Conservation (phyloP, 2,797 vertebrate genomes). For the Tamandua tetradactyla region DNA sequence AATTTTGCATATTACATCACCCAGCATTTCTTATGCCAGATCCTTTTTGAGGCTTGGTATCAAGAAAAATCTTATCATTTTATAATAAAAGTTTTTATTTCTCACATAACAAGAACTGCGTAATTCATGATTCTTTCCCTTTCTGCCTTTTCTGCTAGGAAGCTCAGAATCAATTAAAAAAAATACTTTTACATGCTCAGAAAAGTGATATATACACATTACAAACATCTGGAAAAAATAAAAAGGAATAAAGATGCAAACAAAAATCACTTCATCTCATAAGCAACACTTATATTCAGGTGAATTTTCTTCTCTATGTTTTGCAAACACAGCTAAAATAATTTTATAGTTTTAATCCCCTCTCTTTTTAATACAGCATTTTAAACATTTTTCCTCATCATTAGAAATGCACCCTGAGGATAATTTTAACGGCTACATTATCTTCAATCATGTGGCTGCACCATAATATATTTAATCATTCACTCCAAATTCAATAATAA, state of each 20-base stretch:
- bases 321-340: background rate
- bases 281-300: background rate
- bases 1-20: background rate
- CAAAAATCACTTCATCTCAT: constrained; percentile 17
- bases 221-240: background rate
- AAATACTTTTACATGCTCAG: background rate
- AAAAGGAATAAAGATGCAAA: background rate
- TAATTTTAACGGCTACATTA: constrained; percentile 28
- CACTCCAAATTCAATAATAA: constrained; percentile 28
- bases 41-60: background rate
- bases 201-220: background rate
- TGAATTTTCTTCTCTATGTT: constrained; percentile 1
- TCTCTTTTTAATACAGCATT: background rate
- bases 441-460: background rate
- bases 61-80: background rate
- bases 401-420: background rate
- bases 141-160: background rate
- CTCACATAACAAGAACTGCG: background rate
- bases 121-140: background rate
- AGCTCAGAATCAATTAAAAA: constrained; percentile 11
- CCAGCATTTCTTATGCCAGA: background rate
- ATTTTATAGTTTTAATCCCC: constrained; percentile 7
- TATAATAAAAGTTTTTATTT: background rate
- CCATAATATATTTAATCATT: background rate
- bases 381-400: background rate